Evolutionary conservation across 2,888 invertebrate genomes (phyloP).

Genomic region (Plagodis pulveraria): DNA sequence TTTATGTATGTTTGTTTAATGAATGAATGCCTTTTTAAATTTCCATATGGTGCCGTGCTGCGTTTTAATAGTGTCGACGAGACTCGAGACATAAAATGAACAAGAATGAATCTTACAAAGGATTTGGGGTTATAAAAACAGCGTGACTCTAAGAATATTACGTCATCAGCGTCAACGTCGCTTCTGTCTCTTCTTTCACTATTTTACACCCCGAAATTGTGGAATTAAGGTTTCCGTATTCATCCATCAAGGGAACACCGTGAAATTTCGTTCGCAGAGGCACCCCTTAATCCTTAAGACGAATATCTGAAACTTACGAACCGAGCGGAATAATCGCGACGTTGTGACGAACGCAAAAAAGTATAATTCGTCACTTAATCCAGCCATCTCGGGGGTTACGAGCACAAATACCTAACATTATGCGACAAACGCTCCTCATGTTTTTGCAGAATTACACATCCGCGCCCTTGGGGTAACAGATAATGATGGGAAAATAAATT

Average conservation of each 20-base stretch:
- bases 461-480: conserved; percentile 2
- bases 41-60: conserved; percentile 68
- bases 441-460: conserved; percentile 39
- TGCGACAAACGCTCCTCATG: conserved; percentile 58
- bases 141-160: conserved; percentile 47
- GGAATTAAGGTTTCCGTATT: conserved; percentile 75
- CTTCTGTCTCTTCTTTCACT: conserved; percentile 63
- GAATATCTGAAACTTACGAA: conserved; percentile 81
- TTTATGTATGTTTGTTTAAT: conserved; percentile 79
- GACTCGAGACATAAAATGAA: conserved; percentile 47
- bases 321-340: conserved; percentile 75
- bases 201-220: conserved; percentile 71
- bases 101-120: conserved; percentile 44
- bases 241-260: conserved; percentile 78
- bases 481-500: conserved; percentile 11
- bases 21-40: conserved; percentile 79
- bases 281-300: conserved; percentile 80
- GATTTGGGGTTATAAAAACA: conserved; percentile 48
- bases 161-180: conserved; percentile 56
- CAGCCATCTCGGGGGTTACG: conserved; percentile 56
- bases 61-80: conserved; percentile 49
- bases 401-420: conserved; percentile 70
- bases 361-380: conserved; percentile 82
- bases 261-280: conserved; percentile 75
- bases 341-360: conserved; percentile 73